These are phyloP conservation scores for Bombus pyrosoma DNA, from an alignment of 1,140 invertebrate species.

Conservation along the genomic window DNA sequence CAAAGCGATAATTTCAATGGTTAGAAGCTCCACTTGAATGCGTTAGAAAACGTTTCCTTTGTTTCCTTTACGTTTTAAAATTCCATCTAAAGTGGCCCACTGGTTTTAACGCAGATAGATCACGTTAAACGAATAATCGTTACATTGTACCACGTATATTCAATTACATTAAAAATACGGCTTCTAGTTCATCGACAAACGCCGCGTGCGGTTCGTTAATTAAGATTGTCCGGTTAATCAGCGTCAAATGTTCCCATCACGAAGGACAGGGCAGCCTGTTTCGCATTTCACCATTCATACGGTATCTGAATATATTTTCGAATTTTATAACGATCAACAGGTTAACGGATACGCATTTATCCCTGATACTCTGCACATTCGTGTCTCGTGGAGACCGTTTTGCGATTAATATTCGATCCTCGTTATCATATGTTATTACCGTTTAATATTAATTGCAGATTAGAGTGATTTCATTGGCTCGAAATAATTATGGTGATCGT, in stretches of 20 bases:
- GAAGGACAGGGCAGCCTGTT: background rate
- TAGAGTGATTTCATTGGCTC: background rate
- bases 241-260: slow-evolving; percentile 6
- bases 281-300: background rate
- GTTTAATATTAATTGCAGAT: slow-evolving; percentile 28
- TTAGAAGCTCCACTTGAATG: too few relatives aligned
- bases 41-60: background rate
- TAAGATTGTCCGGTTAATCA: slow-evolving; percentile 32
- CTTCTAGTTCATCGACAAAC: background rate
- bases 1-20: background rate
- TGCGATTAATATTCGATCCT: slow-evolving; percentile 33
- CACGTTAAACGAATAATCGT: slow-evolving; percentile 9
- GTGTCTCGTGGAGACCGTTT: background rate
- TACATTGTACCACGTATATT: background rate
- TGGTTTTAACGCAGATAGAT: background rate
- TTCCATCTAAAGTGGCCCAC: background rate
- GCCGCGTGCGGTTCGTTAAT: slow-evolving; percentile 2
- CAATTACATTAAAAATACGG: slow-evolving; percentile 13
- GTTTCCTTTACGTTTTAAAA: background rate
- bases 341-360: slow-evolving; percentile 27
- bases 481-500: background rate
- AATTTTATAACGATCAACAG: slow-evolving; percentile 55
- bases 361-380: background rate
- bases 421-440: slow-evolving; percentile 31
- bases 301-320: slow-evolving; percentile 7